Evolutionary conservation across 2,113 vertebrate genomes (phyloP), one percentile per base, ranked within the genome.

Genomic region (Anoura caudifer): DNA sequence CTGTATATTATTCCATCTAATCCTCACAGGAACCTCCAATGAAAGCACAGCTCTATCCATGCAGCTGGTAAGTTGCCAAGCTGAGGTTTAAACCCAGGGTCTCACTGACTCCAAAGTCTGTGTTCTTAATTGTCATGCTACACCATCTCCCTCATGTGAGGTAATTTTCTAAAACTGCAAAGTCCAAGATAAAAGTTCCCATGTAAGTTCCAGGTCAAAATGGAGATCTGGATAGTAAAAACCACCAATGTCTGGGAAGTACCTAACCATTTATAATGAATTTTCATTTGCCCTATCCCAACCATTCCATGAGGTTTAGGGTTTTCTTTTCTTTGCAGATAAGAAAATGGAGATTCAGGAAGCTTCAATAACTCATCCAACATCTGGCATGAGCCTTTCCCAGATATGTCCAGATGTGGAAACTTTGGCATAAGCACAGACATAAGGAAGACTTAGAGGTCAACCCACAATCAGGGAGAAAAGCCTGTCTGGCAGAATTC

Each of bases 91-190:
- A 76, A 86, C 31, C 50, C 50, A 75, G 50, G 24, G 11, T 87
- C 22, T 76, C 4, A 2, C 50, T 38, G 31, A 61, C n/a, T 77
- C 69, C 47, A 87, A 69, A 82, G 56, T 69, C 38, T 80, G 16
- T 73, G 33, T 65, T 69, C 67, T 76, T 72, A 63, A 79, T 79
- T 26, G 43, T 38, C 52, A 33, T 41, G 52, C 61, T 77, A 41
- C 3, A 56, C 2, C 38, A 88, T 50, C 33, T 93, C 16, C 43
- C 31, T 26, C 47, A 43, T 43, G 38, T 13, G 77, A 83, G 33
- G 36, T 69, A 76, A 77, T 76, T 72, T 96, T 91, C 91, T 82
- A 56, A 82, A 87, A 93, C 20, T 41, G 73, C 80, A 83, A 54
- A 87, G 77, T 9, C 38, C 69, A 72, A 65, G 33, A 76, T 76